Percentiles rank a stretch among this genome's conserved stretches.
These are phyloP conservation scores for Spodoptera exigua DNA, from an alignment of 2,888 invertebrate genomes.

Conservation along the genomic window DNA sequence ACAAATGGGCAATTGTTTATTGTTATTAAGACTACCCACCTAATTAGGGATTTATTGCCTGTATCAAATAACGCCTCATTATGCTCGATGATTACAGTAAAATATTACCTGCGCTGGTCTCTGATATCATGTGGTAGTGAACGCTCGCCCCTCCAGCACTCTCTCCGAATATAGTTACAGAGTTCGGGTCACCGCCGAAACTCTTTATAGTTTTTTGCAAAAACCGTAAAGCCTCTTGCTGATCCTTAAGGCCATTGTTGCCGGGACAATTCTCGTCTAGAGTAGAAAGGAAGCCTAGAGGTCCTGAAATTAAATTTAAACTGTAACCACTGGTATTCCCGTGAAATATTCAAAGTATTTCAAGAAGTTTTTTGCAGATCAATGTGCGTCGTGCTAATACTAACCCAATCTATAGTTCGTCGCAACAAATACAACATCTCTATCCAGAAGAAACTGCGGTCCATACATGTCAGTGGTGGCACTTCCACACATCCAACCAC, in stretches of 20 bases:
- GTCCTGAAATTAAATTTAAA: slow-evolving; percentile 75
- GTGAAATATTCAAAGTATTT: too few species aligned
- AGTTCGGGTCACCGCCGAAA: slow-evolving; percentile 91
- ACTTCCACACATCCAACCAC: slow-evolving; percentile 93
- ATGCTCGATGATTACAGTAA: neutral
- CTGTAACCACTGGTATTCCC: too few species aligned
- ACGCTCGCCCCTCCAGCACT: slow-evolving; percentile 92
- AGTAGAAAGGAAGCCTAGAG: slow-evolving; percentile 91
- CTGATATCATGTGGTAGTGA: slow-evolving; percentile 92
- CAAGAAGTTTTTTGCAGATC: neutral
- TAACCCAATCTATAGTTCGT: slow-evolving; percentile 92
- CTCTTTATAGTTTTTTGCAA: slow-evolving; percentile 89
- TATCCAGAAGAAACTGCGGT: slow-evolving; percentile 92
- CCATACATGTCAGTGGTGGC: slow-evolving; percentile 92
- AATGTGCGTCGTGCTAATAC: slow-evolving; percentile 47
- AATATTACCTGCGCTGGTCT: slow-evolving; percentile 83
- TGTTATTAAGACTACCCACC: neutral
- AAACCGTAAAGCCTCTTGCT: slow-evolving; percentile 90
- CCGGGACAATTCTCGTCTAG: slow-evolving; percentile 91
- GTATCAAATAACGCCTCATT: neutral
- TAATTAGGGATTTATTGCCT: neutral
- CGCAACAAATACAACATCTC: slow-evolving; percentile 91
- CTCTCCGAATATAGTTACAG: slow-evolving; percentile 92
- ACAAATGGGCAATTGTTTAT: too few species aligned
- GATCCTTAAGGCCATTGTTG: slow-evolving; percentile 92